Percentiles rank a stretch among this genome's conserved stretches.
Evolutionary conservation across 2,888 invertebrate genomes (phyloP).

Genomic region (Drosophila paracracens): DNA sequence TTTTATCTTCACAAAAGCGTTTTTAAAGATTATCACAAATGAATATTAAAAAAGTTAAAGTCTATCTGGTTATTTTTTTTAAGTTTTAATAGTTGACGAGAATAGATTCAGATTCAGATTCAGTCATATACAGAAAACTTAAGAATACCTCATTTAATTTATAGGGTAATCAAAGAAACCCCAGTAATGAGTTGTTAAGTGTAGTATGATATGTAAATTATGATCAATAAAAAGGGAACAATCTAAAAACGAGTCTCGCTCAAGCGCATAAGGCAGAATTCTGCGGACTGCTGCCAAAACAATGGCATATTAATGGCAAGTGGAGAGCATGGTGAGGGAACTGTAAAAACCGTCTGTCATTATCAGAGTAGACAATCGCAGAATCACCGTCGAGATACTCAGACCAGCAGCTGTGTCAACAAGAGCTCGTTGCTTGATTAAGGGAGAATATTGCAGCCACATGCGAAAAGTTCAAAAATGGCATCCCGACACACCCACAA

Average conservation of each 20-base stretch:
- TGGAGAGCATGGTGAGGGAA: not conserved
- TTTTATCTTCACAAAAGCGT: no score
- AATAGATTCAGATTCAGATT: not conserved
- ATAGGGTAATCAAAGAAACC: not conserved
- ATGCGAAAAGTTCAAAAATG: not conserved
- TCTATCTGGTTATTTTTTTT: not conserved
- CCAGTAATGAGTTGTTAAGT: not conserved
- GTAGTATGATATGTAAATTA: constrained; percentile 16
- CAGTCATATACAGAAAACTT: not conserved
- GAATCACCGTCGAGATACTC: not conserved
- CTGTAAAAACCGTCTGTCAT: constrained; percentile 39
- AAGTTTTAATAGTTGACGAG: not conserved
- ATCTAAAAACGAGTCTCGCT: constrained; percentile 15
- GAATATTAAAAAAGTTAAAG: not conserved
- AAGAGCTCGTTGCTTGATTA: not conserved
- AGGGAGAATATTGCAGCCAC: not conserved
- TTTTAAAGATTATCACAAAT: not conserved
- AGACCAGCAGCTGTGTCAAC: constrained; percentile 20
- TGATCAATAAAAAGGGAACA: constrained; percentile 13
- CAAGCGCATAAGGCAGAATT: constrained; percentile 18
- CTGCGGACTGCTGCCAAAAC: constrained; percentile 20
- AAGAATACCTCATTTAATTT: not conserved
- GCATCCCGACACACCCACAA: constrained; percentile 6
- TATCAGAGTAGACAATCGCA: constrained; percentile 7
- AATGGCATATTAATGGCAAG: constrained; percentile 8